Conservation (phyloP, 1,140 invertebrate genomes). For the Drosophila pruinosa region DNA sequence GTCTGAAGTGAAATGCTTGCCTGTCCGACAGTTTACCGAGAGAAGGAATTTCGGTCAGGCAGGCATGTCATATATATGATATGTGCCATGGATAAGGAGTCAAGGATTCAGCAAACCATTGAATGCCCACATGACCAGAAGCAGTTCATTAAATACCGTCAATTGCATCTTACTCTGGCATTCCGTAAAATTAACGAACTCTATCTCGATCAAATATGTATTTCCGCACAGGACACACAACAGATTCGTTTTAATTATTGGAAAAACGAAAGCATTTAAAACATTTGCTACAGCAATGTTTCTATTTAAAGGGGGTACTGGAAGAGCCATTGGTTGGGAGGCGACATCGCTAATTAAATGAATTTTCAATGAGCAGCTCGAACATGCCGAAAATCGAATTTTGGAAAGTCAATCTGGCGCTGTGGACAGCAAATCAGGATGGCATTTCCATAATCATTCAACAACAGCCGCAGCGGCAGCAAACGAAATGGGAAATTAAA, state of each 20-base stretch:
- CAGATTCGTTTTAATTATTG: not conserved
- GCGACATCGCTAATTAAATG: conserved; percentile 58
- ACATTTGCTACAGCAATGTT: not conserved
- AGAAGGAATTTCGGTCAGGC: not conserved
- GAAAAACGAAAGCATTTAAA: conserved; percentile 7
- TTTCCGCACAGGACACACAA: not conserved
- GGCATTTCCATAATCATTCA: conserved; percentile 64
- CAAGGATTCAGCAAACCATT: conserved; percentile 2
- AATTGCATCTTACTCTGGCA: conserved; percentile 11
- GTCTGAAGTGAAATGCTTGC: conserved; percentile 52
- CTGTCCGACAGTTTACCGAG: conserved; percentile 33
- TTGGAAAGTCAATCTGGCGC: conserved; percentile 37
- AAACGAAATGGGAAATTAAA: conserved; percentile 57
- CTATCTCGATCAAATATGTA: not conserved
- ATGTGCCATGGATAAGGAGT: not conserved
- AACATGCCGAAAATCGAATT: conserved; percentile 60
- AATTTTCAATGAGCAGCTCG: conserved; percentile 53
- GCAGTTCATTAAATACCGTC: conserved; percentile 36
- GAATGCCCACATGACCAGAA: conserved; percentile 8
- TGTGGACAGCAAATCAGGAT: conserved; percentile 16
- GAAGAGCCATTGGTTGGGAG: not conserved
- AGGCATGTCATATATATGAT: not conserved
- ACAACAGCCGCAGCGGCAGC: conserved; percentile 1
- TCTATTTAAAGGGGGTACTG: not conserved
- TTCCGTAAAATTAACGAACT: conserved; percentile 16